Conservation (phyloP, 1,140 invertebrate species). For the Lamellibrachia luymesi region DNA sequence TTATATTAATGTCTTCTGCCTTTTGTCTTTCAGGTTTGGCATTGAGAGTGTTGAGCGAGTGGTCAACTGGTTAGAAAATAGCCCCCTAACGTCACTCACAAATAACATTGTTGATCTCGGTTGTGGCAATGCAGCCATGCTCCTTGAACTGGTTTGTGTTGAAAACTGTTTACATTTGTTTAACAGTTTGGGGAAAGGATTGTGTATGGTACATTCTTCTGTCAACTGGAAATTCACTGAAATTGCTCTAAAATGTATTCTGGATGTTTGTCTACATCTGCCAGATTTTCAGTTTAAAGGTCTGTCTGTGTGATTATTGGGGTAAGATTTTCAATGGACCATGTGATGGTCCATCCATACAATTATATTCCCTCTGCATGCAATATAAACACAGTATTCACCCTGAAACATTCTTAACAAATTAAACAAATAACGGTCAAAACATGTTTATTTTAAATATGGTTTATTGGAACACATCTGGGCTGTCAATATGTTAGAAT, state of each 20-base stretch:
- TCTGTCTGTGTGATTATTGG: too few relatives aligned
- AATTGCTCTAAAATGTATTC: too few relatives aligned
- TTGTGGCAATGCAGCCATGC: slow-evolving; percentile 86
- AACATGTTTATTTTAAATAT: neutral
- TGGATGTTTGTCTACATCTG: too few relatives aligned
- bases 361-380: neutral
- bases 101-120: slow-evolving; percentile 64
- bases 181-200: neutral
- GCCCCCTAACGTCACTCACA: neutral
- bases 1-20: neutral
- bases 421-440: neutral
- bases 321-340: too few relatives aligned
- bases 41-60: slow-evolving; percentile 75
- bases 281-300: too few relatives aligned
- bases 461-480: too few relatives aligned
- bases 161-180: neutral
- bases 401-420: too few relatives aligned
- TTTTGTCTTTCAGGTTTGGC: slow-evolving; percentile 68
- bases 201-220: neutral
- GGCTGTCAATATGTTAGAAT: too few relatives aligned
- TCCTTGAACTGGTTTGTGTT: slow-evolving; percentile 69
- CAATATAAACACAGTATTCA: neutral
- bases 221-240: too few relatives aligned
- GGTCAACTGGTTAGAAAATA: slow-evolving; percentile 63
- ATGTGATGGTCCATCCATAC: too few relatives aligned